phyloP scores from a whole-genome alignment of 2,113 vertebrate genomes.

The Mastomys coucha region DNA sequence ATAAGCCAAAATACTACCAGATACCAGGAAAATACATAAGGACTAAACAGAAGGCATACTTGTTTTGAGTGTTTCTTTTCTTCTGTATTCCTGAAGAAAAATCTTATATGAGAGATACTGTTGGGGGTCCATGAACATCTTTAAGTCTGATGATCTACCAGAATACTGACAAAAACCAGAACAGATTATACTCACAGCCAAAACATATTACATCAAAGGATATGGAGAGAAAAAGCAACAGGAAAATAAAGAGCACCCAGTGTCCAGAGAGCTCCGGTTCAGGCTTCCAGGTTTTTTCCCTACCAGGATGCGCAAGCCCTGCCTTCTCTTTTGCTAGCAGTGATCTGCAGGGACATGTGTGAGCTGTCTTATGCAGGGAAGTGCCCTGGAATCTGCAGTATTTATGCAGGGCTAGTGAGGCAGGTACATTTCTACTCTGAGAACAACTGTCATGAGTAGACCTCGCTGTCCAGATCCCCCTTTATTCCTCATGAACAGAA shows the following conservation, averaged over 20 bases:
- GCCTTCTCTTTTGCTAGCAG: neutral
- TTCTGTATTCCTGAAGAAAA: neutral
- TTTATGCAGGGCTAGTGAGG: neutral
- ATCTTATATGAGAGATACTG: neutral
- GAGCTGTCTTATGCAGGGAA: neutral
- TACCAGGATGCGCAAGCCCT: rapidly evolving
- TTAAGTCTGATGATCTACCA: neutral
- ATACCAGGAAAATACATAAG: neutral
- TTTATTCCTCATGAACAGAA: neutral
- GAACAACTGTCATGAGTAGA: neutral
- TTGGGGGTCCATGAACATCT: neutral
- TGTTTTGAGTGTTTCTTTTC: neutral
- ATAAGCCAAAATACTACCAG: neutral
- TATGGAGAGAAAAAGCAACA: neutral
- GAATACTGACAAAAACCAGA: neutral
- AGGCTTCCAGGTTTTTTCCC: neutral
- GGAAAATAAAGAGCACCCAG: neutral
- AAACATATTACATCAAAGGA: neutral
- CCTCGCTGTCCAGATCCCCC: neutral
- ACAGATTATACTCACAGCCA: neutral
- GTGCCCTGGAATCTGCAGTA: neutral
- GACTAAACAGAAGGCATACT: neutral
- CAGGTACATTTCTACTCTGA: neutral
- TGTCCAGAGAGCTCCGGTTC: neutral
- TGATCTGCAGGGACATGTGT: neutral